These are phyloP conservation scores for Trissolcus japonicus DNA, from an alignment of 2,888 invertebrate species.

Conservation along the genomic window DNA sequence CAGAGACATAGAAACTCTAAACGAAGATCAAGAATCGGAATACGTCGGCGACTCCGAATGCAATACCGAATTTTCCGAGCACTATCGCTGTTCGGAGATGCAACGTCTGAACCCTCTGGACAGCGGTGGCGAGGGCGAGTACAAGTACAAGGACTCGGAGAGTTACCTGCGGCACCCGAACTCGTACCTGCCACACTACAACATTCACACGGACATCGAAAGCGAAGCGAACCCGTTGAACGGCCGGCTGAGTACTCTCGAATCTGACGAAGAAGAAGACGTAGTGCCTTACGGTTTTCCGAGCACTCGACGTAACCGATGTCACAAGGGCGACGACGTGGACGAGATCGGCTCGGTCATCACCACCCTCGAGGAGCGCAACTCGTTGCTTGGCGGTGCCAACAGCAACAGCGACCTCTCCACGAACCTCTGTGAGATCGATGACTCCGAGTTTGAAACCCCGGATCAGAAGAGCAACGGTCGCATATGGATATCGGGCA, in stretches of 20 bases:
- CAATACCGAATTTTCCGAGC: slow-evolving; percentile 79
- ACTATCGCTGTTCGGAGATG: slow-evolving; percentile 78
- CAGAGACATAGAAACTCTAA: slow-evolving; percentile 82
- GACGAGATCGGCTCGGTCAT: slow-evolving; percentile 84
- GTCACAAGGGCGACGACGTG: slow-evolving; percentile 75
- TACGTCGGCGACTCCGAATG: slow-evolving; percentile 84
- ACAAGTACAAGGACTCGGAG: slow-evolving; percentile 78
- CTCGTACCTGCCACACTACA: slow-evolving; percentile 86
- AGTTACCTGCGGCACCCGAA: slow-evolving; percentile 90
- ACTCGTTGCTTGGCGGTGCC: slow-evolving; percentile 84
- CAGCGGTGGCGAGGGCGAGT: slow-evolving; percentile 80
- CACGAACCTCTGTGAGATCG: slow-evolving; percentile 93
- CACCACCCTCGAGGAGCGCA: slow-evolving; percentile 84
- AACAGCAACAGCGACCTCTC: slow-evolving; percentile 91
- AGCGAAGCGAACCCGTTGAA: slow-evolving; percentile 77
- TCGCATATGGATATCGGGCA: slow-evolving; percentile 72
- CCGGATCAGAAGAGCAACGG: slow-evolving; percentile 74
- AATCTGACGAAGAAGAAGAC: slow-evolving; percentile 74
- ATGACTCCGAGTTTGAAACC: slow-evolving; percentile 88
- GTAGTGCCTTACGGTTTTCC: slow-evolving; percentile 78
- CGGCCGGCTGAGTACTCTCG: slow-evolving; percentile 72
- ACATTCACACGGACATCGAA: slow-evolving; percentile 82
- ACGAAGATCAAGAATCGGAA: slow-evolving; percentile 83
- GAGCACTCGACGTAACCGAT: slow-evolving; percentile 75
- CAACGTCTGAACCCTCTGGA: slow-evolving; percentile 81